Evolutionary conservation across 2,888 invertebrate species (phyloP).

Genomic region (Clepsis dumicolana): DNA sequence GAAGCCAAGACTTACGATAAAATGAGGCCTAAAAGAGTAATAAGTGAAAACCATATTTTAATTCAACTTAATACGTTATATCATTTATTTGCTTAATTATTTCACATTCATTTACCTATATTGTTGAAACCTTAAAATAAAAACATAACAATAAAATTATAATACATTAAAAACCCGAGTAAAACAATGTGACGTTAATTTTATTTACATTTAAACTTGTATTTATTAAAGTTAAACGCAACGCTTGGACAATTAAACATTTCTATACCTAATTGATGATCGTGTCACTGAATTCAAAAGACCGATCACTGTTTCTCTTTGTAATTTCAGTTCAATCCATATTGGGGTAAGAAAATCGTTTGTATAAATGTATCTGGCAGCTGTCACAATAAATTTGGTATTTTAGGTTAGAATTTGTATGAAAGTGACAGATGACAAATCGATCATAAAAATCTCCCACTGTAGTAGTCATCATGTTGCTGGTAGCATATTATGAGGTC

Average conservation of each 20-base stretch:
- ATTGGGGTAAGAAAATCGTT: no score
- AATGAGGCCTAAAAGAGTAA: background rate
- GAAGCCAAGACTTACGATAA: background rate
- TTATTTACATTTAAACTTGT: constrained; percentile 23
- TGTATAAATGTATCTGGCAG: no score
- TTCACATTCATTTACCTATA: background rate
- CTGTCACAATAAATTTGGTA: no score
- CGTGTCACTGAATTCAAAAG: background rate
- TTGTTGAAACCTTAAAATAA: constrained; percentile 6
- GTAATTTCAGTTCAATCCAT: background rate
- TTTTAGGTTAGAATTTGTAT: no score
- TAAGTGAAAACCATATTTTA: background rate
- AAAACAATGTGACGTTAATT: constrained; percentile 22
- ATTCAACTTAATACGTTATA: background rate
- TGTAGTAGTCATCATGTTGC: no score
- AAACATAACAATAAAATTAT: constrained; percentile 32
- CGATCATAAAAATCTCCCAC: no score
- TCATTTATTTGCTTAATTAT: background rate
- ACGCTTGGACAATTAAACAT: constrained; percentile 7
- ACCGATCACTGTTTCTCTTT: background rate
- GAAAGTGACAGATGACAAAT: no score
- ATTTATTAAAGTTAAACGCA: background rate
- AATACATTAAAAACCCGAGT: constrained; percentile 33
- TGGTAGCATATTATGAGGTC: no score
- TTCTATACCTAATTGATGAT: background rate